Percentiles rank a stretch among this genome's conserved stretches.
phyloP scores from a whole-genome alignment of 2,113 vertebrate species.

The Zootoca vivipara region DNA sequence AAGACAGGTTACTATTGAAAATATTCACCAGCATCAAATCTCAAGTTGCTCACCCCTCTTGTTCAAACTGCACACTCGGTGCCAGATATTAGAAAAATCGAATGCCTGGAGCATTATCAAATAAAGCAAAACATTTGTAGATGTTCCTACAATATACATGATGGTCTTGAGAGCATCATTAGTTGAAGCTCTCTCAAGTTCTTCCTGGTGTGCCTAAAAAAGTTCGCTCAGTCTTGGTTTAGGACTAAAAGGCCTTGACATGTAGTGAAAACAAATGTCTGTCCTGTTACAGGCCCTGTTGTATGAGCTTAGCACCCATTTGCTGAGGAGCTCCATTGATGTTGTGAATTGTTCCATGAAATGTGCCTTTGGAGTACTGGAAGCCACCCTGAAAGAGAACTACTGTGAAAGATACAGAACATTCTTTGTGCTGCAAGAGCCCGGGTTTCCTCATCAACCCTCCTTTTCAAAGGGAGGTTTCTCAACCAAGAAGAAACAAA shows the following conservation, averaged over 20 bases:
- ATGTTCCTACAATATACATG: neutral
- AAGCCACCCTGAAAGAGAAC: constrained; percentile 79
- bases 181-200: constrained; percentile 18
- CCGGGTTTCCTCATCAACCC: constrained; percentile 56
- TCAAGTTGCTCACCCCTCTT: constrained; percentile 40
- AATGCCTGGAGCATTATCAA: constrained; percentile 8
- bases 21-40: constrained; percentile 32
- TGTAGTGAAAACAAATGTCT: constrained; percentile 68
- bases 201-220: constrained; percentile 59
- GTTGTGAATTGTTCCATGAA: constrained; percentile 87
- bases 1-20: constrained; percentile 69
- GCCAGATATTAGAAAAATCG: neutral
- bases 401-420: constrained; percentile 88
- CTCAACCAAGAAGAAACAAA: constrained; percentile 75
- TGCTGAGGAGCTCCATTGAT: constrained; percentile 82
- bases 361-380: constrained; percentile 80
- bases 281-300: constrained; percentile 66
- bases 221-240: constrained; percentile 71
- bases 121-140: neutral
- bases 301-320: constrained; percentile 77
- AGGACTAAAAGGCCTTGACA: constrained; percentile 74
- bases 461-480: constrained; percentile 70
- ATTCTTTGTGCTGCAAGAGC: constrained; percentile 79
- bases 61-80: constrained; percentile 46
- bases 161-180: neutral